Percentiles rank a stretch among this genome's conserved stretches.
Evolutionary conservation across 1,140 invertebrate species (phyloP).

Genomic region (Stenopsyche tienmushanensis): DNA sequence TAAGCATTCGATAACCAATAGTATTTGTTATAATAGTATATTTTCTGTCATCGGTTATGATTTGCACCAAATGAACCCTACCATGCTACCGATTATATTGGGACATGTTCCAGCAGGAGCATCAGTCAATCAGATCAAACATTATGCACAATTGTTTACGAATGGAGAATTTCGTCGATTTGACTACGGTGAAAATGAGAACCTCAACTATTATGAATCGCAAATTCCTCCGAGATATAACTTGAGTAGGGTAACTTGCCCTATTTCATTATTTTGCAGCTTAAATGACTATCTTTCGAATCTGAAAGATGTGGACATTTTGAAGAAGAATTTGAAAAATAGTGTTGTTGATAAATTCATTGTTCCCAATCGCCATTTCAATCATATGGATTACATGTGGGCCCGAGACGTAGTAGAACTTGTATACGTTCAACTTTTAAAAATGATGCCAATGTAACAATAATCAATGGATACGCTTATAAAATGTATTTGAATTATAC

Average conservation of each 20-base stretch:
- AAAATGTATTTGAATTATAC: too few relatives aligned
- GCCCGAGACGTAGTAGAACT: too few relatives aligned
- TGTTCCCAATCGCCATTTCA: too few relatives aligned
- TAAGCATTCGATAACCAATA: conserved; percentile 49
- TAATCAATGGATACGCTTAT: too few relatives aligned
- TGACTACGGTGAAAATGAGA: conserved; percentile 40
- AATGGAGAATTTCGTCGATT: background rate
- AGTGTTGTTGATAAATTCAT: too few relatives aligned
- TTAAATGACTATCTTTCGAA: conserved; percentile 62
- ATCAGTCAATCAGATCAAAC: conserved; percentile 58
- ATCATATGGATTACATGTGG: too few relatives aligned
- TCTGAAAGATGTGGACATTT: conserved; percentile 51
- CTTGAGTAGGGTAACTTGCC: conserved; percentile 59
- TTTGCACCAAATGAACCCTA: conserved; percentile 56
- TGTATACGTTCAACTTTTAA: too few relatives aligned
- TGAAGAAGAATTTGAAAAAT: conserved; percentile 52
- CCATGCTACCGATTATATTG: conserved; percentile 70
- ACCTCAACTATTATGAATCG: conserved; percentile 51
- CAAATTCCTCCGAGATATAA: conserved; percentile 62
- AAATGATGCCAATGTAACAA: too few relatives aligned
- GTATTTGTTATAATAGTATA: conserved; percentile 58
- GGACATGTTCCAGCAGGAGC: conserved; percentile 78
- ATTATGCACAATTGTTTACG: conserved; percentile 10
- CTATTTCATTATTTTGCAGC: conserved; percentile 66
- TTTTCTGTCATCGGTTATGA: conserved; percentile 61